Percentiles rank a stretch among this genome's conserved stretches.
These are phyloP conservation scores for Aphidius ervi DNA, from an alignment of 1,140 invertebrate genomes.

Conservation along the genomic window DNA sequence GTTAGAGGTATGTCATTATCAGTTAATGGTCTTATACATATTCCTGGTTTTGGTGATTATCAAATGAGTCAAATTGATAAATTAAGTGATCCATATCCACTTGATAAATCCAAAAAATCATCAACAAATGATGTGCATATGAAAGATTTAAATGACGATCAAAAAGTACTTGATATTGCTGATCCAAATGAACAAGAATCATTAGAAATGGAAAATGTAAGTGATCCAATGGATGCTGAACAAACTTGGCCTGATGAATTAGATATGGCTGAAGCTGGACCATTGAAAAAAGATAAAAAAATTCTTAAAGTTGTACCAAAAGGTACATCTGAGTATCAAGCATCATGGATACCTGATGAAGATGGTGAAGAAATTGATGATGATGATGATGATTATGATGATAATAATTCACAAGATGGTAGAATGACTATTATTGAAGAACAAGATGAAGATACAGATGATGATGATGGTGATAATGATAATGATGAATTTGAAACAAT, in stretches of 20 bases:
- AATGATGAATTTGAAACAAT: conserved; percentile 66
- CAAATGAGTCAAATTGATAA: conserved; percentile 82
- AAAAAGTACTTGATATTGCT: conserved; percentile 59
- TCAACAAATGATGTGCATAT: conserved; percentile 39
- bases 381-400: conserved; percentile 46
- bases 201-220: conserved; percentile 73
- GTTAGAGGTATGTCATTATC: conserved; percentile 74
- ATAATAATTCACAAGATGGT: conserved; percentile 50
- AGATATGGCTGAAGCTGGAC: conserved; percentile 72
- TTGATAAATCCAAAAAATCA: conserved; percentile 47
- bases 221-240: conserved; percentile 90
- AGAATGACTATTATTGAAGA: conserved; percentile 62
- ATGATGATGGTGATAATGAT: conserved; percentile 50
- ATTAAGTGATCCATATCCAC: conserved; percentile 68
- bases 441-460: conserved; percentile 58
- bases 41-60: conserved; percentile 88
- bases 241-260: conserved; percentile 95
- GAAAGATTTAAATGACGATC: conserved; percentile 23
- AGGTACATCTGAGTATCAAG: conserved; percentile 94
- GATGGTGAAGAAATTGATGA: conserved; percentile 53
- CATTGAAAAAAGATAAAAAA: conserved; percentile 59
- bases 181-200: conserved; percentile 71
- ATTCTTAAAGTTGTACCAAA: conserved; percentile 78
- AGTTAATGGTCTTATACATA: conserved; percentile 84
- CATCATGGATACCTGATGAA: conserved; percentile 87